Evolutionary conservation across 92 coral and sea anemone genomes (phyloP).

Genomic region (Heteractis magnifica): DNA sequence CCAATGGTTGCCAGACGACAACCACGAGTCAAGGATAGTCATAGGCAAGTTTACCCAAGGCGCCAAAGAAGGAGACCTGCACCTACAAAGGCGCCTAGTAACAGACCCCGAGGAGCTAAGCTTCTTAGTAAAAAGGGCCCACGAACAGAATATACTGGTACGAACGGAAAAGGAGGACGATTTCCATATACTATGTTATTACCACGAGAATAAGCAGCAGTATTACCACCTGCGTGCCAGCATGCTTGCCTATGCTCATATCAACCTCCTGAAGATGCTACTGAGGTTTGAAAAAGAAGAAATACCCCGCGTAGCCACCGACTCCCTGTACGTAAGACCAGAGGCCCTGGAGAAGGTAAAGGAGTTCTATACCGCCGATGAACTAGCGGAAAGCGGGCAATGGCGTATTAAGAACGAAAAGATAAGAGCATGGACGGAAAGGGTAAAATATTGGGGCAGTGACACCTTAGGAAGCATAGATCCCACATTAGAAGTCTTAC

Average conservation of each 20-base stretch:
- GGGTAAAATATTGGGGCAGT: background rate
- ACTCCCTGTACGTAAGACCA: background rate
- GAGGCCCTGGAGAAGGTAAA: constrained; percentile 1
- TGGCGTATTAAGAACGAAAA: constrained; percentile 1
- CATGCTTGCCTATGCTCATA: background rate
- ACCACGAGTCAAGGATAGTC: too few relatives aligned
- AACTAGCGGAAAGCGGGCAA: constrained; percentile 7
- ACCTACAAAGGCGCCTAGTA: too few relatives aligned
- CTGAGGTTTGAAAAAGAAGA: background rate
- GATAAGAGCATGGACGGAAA: background rate
- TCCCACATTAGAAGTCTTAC: constrained; percentile 1
- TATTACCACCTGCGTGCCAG: background rate
- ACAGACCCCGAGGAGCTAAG: too few relatives aligned
- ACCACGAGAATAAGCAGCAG: constrained; percentile 1
- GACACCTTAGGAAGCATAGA: background rate
- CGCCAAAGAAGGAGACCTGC: too few relatives aligned
- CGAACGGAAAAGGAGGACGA: background rate
- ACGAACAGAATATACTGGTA: background rate
- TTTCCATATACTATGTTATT: background rate
- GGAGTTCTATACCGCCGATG: background rate
- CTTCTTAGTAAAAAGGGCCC: constrained; percentile 1
- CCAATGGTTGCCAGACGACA: too few relatives aligned
- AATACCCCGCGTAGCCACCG: constrained; percentile 1
- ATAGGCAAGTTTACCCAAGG: too few relatives aligned
- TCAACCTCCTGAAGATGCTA: too few relatives aligned